Evolutionary conservation across 2,888 invertebrate genomes (phyloP).

Genomic region (Hydroisotoma schaefferi): DNA sequence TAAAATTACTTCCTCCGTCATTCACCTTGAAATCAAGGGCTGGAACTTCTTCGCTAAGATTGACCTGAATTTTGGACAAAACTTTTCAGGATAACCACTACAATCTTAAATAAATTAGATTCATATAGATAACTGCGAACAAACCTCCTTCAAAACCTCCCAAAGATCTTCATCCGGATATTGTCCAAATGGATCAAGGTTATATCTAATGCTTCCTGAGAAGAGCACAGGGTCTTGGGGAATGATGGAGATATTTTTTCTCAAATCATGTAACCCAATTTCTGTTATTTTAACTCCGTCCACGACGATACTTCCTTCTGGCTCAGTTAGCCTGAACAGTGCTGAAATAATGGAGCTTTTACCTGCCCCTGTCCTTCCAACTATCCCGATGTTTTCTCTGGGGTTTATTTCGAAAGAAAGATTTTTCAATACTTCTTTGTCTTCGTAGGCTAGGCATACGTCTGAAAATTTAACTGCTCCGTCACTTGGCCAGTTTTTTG

Average conservation of each 20-base stretch:
- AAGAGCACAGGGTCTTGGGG: constrained; percentile 89
- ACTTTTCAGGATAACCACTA: constrained; percentile 19
- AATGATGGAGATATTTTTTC: constrained; percentile 81
- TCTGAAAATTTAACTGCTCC: constrained; percentile 50
- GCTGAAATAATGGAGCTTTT: constrained; percentile 85
- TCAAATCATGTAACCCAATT: constrained; percentile 63
- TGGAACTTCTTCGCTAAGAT: constrained; percentile 29
- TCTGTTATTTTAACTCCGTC: constrained; percentile 64
- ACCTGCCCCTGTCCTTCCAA: constrained; percentile 69
- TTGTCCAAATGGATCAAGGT: constrained; percentile 83
- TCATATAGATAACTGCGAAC: constrained; percentile 36
- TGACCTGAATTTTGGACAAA: constrained; percentile 22
- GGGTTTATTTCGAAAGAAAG: constrained; percentile 52
- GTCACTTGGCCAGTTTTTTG: constrained; percentile 53
- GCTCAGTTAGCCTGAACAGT: constrained; percentile 84
- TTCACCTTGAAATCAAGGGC: constrained; percentile 33
- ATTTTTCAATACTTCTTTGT: constrained; percentile 51
- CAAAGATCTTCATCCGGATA: constrained; percentile 75
- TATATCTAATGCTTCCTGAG: constrained; percentile 80
- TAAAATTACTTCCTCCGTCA: constrained; percentile 41
- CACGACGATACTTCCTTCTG: constrained; percentile 76
- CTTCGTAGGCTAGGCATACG: constrained; percentile 52
- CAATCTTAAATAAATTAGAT: constrained; percentile 14
- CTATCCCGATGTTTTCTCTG: constrained; percentile 48
- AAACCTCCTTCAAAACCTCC: constrained; percentile 77